phyloP scores from a whole-genome alignment of 1,140 invertebrate species.

The Campoletis sonorensis region DNA sequence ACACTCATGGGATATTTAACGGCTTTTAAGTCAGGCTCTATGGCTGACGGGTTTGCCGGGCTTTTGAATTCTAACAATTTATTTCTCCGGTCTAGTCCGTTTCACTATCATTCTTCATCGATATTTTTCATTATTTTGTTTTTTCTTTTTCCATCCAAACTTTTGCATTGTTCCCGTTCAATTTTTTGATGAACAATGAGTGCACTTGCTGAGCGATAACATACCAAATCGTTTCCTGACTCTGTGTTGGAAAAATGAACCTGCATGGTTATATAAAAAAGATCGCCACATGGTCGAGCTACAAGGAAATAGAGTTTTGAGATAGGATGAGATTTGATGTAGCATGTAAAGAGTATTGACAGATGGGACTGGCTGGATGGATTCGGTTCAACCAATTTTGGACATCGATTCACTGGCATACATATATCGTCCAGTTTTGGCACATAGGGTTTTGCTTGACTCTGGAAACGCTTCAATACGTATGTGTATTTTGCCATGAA shows the following conservation, averaged over 20 bases:
- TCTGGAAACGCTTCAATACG: not conserved
- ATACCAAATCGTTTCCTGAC: constrained; percentile 23
- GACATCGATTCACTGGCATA: constrained; percentile 52
- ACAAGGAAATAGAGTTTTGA: constrained; percentile 1
- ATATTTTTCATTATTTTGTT: constrained; percentile 26
- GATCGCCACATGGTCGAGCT: not conserved
- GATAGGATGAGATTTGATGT: not conserved
- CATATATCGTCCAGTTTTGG: constrained; percentile 48
- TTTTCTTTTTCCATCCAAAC: not conserved
- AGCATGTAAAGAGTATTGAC: not conserved
- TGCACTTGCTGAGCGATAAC: constrained; percentile 15
- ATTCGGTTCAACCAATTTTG: constrained; percentile 41
- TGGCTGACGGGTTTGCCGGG: constrained; percentile 40
- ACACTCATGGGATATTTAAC: constrained; percentile 65
- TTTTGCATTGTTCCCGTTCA: constrained; percentile 54
- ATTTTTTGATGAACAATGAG: constrained; percentile 67
- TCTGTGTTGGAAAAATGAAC: constrained; percentile 4
- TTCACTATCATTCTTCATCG: constrained; percentile 65
- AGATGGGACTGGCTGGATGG: not conserved
- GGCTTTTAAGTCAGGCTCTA: constrained; percentile 61
- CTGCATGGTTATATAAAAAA: not conserved
- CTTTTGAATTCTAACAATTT: constrained; percentile 39
- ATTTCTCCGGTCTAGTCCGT: constrained; percentile 7
- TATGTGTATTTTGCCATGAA: not conserved
- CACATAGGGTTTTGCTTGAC: constrained; percentile 11